Percentiles rank a stretch among this genome's conserved stretches.
These are phyloP conservation scores for Hyles vespertilio DNA, from an alignment of 1,140 invertebrate species.

Conservation along the genomic window DNA sequence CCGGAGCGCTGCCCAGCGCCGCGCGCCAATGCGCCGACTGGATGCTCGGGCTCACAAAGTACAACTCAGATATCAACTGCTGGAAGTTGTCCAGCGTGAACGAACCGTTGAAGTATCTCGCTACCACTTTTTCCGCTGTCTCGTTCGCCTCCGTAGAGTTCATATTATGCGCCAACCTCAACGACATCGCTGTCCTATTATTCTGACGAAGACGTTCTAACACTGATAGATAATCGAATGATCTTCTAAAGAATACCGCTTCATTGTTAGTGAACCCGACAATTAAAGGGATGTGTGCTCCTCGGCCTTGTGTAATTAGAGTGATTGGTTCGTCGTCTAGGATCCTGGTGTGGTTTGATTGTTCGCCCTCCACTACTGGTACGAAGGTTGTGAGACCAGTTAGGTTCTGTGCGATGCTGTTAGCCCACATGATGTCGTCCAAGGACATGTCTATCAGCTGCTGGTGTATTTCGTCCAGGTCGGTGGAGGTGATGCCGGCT, in stretches of 20 bases:
- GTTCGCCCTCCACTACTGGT: conserved; percentile 44
- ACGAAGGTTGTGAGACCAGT: conserved; percentile 40
- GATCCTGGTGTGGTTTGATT: conserved; percentile 37
- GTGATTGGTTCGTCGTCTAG: conserved; percentile 44
- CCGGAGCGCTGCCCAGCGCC: background rate
- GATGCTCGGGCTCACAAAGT: conserved; percentile 17
- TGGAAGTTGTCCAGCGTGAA: conserved; percentile 7
- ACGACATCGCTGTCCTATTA: background rate
- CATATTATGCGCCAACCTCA: conserved; percentile 5
- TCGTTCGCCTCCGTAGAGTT: background rate
- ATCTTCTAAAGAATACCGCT: conserved; percentile 38
- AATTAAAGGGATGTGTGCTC: conserved; percentile 42
- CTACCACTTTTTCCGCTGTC: conserved; percentile 3
- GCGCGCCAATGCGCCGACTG: conserved; percentile 9
- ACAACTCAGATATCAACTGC: conserved; percentile 8
- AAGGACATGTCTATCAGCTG: conserved; percentile 38
- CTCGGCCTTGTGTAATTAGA: conserved; percentile 33
- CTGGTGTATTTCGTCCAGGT: conserved; percentile 38
- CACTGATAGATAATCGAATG: conserved; percentile 39
- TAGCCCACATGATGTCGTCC: conserved; percentile 41
- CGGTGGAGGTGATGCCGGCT: conserved; percentile 39
- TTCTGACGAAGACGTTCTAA: conserved; percentile 30
- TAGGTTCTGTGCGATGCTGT: conserved; percentile 34
- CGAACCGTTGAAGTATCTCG: conserved; percentile 11
- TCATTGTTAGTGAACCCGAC: conserved; percentile 46